Evolutionary conservation across 2,113 vertebrate genomes (phyloP), one percentile per base, ranked within the genome.

Genomic region (Ophthalmolycus amberensis): DNA sequence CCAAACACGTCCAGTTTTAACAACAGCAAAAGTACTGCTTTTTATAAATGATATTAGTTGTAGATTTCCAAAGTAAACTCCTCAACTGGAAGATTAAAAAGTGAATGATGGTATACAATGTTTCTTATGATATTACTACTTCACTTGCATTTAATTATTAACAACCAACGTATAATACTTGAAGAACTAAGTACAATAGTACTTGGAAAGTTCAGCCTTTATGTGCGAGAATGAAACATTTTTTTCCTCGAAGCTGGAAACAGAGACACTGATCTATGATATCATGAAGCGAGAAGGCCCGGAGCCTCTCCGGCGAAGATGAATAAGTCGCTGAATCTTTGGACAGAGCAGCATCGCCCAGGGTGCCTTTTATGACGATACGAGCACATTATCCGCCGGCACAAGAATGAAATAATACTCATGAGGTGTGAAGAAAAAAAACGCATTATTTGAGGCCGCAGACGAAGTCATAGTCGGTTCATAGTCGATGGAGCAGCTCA

Each of bases 331-430:
- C 27, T 4, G 52, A 62, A 25, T 77, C 10, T 85, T 78, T 40
- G 58, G 67, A 71, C 48, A 68, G 60, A 44, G 27, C 8, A 1
- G 29, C 65, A 59, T 72, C 27, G 75, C 80, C 76, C 18, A 22
- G 73, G 71, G 56, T 34, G 27, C 22, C 64, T 58, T 76, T 64
- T 56, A 63, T 76, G 29, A 50, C 12, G 11, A 76, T 78, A 20
- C 11, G 15, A 27, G 25, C 38, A 58, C 25, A 56, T 82, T 75
- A 71, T 78, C 60, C 4, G 8, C 64, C 66, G 54, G 66, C 59
- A 54, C 46, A 18, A 48, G 52, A 71, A 77, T 83, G 25, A 85
- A 78, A 83, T 82, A 20, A 85, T 89, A 75, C 74, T 86, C 25
- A 77, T 82, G 75, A 27, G 64, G 25, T 67, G 40, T 40, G 20